These are phyloP conservation scores for Siniperca scherzeri DNA, from an alignment of 2,797 vertebrate species.

Conservation along the genomic window DNA sequence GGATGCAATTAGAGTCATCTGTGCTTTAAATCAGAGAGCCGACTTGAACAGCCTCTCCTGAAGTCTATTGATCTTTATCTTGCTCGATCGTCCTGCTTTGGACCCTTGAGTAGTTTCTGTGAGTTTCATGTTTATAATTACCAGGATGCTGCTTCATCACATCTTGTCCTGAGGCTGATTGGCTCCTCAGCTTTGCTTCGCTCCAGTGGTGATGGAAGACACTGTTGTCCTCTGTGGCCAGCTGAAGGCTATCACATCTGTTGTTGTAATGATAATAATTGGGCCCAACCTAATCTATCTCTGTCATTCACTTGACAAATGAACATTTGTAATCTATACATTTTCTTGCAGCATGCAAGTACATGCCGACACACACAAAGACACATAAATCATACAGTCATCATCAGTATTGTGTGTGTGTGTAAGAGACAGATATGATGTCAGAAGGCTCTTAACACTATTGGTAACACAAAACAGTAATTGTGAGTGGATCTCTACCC, in stretches of 20 bases:
- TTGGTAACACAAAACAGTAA: not conserved
- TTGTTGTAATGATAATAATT: slow-evolving; percentile 41
- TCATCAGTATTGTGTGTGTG: not conserved
- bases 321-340: slow-evolving; percentile 31
- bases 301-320: slow-evolving; percentile 44
- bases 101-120: slow-evolving; percentile 31
- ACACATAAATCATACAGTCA: slow-evolving; percentile 7
- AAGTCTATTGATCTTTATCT: slow-evolving; percentile 40
- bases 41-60: slow-evolving; percentile 26
- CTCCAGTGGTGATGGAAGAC: slow-evolving; percentile 57
- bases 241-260: slow-evolving; percentile 60
- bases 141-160: slow-evolving; percentile 59
- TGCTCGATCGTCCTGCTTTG: slow-evolving; percentile 10
- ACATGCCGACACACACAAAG: not conserved
- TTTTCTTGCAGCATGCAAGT: slow-evolving; percentile 17
- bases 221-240: slow-evolving; percentile 35
- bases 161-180: slow-evolving; percentile 43
- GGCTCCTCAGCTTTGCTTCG: slow-evolving; percentile 38
- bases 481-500: slow-evolving; percentile 1
- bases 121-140: slow-evolving; percentile 64
- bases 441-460: not conserved
- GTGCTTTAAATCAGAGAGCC: slow-evolving; percentile 29
- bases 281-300: slow-evolving; percentile 44
- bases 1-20: slow-evolving; percentile 29
- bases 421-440: not conserved